Percentiles rank a stretch among this genome's conserved stretches.
phyloP scores from a whole-genome alignment of 1,140 invertebrate species.

The Aleiodes sp. region DNA sequence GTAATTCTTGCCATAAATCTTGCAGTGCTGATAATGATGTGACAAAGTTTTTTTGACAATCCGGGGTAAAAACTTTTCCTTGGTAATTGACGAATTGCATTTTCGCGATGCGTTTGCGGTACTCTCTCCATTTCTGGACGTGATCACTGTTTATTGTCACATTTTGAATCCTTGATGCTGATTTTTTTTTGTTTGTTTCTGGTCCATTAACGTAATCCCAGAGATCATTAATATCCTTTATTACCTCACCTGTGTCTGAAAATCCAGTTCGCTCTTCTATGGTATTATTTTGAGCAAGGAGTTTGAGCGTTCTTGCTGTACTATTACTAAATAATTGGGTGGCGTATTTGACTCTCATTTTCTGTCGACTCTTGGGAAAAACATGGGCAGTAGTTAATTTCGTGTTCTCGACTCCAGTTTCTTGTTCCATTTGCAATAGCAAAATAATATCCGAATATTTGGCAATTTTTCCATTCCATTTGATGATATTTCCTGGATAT shows the following conservation, averaged over 20 bases:
- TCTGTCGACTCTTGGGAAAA: background rate
- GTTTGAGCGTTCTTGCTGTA: background rate
- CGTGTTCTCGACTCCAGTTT: background rate
- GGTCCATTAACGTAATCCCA: background rate
- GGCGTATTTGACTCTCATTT: conserved; percentile 19
- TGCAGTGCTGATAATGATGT: background rate
- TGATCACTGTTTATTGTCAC: background rate
- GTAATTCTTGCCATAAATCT: conserved; percentile 14
- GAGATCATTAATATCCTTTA: background rate
- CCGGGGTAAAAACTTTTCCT: too few species aligned
- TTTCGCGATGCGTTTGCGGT: background rate
- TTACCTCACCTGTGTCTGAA: background rate
- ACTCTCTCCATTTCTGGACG: background rate
- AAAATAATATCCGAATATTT: conserved; percentile 21
- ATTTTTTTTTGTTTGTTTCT: background rate
- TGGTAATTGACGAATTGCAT: background rate
- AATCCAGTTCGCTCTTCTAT: background rate
- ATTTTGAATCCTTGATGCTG: background rate
- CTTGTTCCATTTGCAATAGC: conserved; percentile 7
- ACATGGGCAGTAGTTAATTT: conserved; percentile 4
- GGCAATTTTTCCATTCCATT: background rate
- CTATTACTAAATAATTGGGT: background rate
- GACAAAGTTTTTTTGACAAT: background rate
- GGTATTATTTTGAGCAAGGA: background rate
- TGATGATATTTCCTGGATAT: background rate